Evolutionary conservation across 2,888 invertebrate species (phyloP), one percentile per base, ranked within the genome.

Genomic region (Fragum sueziense): DNA sequence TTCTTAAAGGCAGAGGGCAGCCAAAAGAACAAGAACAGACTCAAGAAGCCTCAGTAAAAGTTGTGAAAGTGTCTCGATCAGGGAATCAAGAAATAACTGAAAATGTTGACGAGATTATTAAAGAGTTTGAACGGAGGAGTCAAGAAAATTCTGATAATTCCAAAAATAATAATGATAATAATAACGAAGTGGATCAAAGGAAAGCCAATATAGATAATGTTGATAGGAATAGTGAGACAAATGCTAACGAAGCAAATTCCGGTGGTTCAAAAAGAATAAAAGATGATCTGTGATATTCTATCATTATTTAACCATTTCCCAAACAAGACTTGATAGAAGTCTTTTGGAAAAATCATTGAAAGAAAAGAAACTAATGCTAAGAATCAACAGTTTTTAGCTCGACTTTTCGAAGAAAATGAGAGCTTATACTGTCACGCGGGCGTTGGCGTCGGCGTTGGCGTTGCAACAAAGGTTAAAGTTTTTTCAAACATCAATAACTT

Each of bases 251-350:
- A 20, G 34, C 47, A 71, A 75, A 25, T 37, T 25, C 71, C 37
- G n/a, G 34, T 33, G 29, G 20, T 59, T 71, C 61, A 31, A 61
- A n/a, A 61, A 34, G 29, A 71, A 52, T 22, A 17, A 65, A 73
- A 51, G 41, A 51, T 65, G 31, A 65, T 65, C 65, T 52, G 65
- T 65, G 65, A 65, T 65, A 65, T 25, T 61, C 9, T 61, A n/a
- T n/a, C n/a, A n/a, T n/a, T n/a, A n/a, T 41, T n/a, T n/a, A n/a
- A n/a, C n/a, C n/a, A n/a, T n/a, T n/a, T n/a, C n/a, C n/a, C n/a
- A n/a, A n/a, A n/a, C n/a, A n/a, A n/a, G n/a, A n/a, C n/a, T n/a
- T n/a, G n/a, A n/a, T n/a, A n/a, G n/a, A n/a, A n/a, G n/a, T n/a
- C n/a, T n/a, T n/a, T n/a, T n/a, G n/a, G n/a, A n/a, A n/a, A n/a